A percentile compares a stretch with the other conserved stretches of the same genome.
These are phyloP conservation scores for Ornithoptera priamus DNA, from an alignment of 2,888 invertebrate genomes.

Conservation along the genomic window DNA sequence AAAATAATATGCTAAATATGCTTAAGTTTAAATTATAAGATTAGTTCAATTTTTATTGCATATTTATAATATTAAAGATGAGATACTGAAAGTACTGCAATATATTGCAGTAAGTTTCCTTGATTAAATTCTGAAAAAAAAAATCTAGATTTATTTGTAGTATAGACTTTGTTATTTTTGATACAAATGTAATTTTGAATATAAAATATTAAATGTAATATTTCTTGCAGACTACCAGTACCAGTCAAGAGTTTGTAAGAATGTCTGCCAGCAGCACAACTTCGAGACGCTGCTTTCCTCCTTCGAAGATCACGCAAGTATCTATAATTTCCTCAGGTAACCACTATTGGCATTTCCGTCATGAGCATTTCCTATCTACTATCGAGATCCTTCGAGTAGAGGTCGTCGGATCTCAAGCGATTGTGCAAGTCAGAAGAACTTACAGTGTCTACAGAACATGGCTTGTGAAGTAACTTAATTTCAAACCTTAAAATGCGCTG, in stretches of 20 bases:
- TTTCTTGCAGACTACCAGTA: neutral
- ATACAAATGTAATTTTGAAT: neutral
- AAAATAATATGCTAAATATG: no score
- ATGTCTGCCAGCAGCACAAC: neutral
- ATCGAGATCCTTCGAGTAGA: neutral
- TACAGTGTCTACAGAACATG: neutral
- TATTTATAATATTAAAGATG: no score
- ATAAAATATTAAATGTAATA: neutral
- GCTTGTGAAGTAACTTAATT: neutral
- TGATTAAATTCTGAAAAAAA: no score
- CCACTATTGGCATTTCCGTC: neutral
- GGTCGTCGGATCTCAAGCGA: neutral
- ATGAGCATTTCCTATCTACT: neutral
- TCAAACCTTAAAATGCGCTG: neutral
- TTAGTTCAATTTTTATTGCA: no score
- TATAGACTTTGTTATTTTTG: neutral
- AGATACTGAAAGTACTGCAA: no score
- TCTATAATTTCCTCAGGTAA: neutral
- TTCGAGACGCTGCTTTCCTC: neutral
- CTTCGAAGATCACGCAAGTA: neutral
- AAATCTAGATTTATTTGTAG: no score
- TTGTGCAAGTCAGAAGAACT: neutral
- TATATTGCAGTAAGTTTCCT: no score
- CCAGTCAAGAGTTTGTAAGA: neutral
- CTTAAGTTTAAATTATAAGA: no score